Conservation (phyloP, 2,797 vertebrate genomes). For the Odontamblyopus lacepedii region DNA sequence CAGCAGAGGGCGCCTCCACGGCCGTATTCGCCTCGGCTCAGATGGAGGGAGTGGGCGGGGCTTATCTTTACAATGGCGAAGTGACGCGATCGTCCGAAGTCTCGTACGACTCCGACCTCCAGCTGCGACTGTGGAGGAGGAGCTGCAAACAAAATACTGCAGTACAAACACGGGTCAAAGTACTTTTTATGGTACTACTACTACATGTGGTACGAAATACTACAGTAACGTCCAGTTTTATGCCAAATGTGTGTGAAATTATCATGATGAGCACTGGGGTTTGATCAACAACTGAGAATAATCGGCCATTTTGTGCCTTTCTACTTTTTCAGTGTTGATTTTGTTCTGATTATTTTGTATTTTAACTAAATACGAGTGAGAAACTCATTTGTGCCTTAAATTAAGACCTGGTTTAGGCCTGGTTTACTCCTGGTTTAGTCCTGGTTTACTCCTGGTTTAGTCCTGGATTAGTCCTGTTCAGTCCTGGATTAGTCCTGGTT, state of each 20-base stretch:
- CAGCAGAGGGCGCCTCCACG: constrained; percentile 87
- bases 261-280: too few species aligned
- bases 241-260: too few species aligned
- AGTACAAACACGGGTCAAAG: not conserved
- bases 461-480: too few species aligned
- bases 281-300: too few species aligned
- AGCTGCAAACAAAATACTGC: constrained; percentile 72
- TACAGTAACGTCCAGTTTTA: too few species aligned
- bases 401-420: not conserved
- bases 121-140: constrained; percentile 82
- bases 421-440: too few species aligned
- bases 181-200: not conserved
- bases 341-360: not conserved
- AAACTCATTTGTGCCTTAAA: not conserved
- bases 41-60: constrained; percentile 84
- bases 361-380: not conserved
- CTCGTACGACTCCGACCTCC: constrained; percentile 81
- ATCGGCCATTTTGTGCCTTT: too few species aligned
- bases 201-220: too few species aligned
- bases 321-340: not conserved
- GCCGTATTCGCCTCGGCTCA: constrained; percentile 76
- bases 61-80: constrained; percentile 87
- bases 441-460: too few species aligned
- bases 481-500: too few species aligned
- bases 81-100: constrained; percentile 72